Conservation (phyloP, 2,888 invertebrate genomes). For the Micropterix aruncella region DNA sequence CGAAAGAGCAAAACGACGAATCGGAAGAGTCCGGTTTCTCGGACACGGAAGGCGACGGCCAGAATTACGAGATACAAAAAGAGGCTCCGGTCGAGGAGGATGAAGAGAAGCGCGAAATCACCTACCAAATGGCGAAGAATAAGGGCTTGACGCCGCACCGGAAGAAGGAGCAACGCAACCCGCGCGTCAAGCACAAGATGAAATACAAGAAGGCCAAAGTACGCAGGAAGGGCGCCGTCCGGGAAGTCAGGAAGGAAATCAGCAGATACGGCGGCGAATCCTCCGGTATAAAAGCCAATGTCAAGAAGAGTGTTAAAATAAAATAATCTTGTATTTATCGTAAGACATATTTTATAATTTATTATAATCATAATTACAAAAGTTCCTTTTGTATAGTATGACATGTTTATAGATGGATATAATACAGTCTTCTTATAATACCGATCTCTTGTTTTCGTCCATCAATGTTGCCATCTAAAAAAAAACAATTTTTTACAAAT, state of each 20-base stretch:
- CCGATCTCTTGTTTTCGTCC: no score
- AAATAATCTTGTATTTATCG: constrained; percentile 44
- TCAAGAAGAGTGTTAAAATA: constrained; percentile 82
- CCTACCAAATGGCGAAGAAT: constrained; percentile 90
- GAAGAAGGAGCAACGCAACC: constrained; percentile 87
- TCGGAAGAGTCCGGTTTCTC: constrained; percentile 33
- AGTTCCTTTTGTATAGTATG: no score
- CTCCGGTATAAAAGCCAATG: constrained; percentile 83
- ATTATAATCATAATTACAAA: constrained; percentile 2
- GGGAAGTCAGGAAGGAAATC: constrained; percentile 69
- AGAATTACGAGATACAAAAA: constrained; percentile 22
- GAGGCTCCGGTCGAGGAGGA: constrained; percentile 21
- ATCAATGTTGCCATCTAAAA: no score
- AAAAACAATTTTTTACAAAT: no score
- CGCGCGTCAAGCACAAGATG: constrained; percentile 85
- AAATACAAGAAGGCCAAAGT: constrained; percentile 89
- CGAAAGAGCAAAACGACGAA: constrained; percentile 18
- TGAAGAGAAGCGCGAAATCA: constrained; percentile 65
- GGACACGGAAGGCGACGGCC: constrained; percentile 24
- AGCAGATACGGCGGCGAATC: constrained; percentile 81
- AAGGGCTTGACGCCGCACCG: constrained; percentile 85
- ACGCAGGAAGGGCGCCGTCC: constrained; percentile 84
- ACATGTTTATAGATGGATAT: no score
- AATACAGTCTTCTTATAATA: no score
- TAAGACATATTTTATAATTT: neutral